Conservation (phyloP, 1,140 invertebrate species). For the Heliconius nattereri region DNA sequence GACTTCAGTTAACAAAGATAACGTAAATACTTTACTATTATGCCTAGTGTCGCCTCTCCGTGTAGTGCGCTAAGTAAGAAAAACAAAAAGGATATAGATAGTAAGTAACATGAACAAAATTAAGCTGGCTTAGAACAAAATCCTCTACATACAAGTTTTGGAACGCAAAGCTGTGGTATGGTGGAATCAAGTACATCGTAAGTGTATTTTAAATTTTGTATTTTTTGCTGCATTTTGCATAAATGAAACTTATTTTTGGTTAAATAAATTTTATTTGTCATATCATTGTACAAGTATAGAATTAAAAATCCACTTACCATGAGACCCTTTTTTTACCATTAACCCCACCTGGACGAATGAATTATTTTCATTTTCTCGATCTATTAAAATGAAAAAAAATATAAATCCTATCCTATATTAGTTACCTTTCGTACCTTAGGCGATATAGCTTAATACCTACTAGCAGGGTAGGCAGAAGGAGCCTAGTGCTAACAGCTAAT, state of each 20-base stretch:
- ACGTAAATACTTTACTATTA: background rate
- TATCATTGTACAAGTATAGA: too few relatives aligned
- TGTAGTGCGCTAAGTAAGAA: background rate
- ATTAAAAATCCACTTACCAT: too few relatives aligned
- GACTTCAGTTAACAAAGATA: background rate
- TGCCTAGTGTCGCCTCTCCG: background rate
- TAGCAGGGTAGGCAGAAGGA: too few relatives aligned
- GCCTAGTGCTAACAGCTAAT: too few relatives aligned
- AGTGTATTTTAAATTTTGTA: conserved; percentile 5
- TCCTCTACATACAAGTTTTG: conserved; percentile 17
- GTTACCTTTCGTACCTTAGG: too few relatives aligned
- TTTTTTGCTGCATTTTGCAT: background rate
- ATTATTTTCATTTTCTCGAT: too few relatives aligned
- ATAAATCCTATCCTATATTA: too few relatives aligned
- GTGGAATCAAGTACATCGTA: conserved; percentile 16
- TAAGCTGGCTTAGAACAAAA: conserved; percentile 19
- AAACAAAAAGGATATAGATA: background rate
- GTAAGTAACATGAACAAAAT: conserved; percentile 5
- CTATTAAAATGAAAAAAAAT: too few relatives aligned
- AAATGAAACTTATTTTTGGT: background rate
- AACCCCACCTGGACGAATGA: too few relatives aligned
- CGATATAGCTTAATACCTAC: too few relatives aligned
- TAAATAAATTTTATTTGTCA: too few relatives aligned
- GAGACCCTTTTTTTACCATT: too few relatives aligned
- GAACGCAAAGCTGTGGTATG: conserved; percentile 17